Evolutionary conservation across 2,888 invertebrate genomes (phyloP).

Genomic region (Chironomus tentans): DNA sequence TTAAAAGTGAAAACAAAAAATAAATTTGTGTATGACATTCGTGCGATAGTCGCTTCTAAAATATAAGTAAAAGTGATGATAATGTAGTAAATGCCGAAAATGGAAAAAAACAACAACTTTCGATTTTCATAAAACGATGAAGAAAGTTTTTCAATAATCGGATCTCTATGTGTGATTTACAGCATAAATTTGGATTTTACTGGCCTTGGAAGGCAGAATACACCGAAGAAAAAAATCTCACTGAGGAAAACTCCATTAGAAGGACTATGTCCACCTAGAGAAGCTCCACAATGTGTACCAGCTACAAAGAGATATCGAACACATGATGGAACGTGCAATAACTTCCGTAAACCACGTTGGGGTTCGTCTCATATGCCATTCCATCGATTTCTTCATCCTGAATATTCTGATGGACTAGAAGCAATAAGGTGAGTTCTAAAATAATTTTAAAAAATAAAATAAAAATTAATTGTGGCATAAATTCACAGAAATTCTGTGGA

Average conservation of each 20-base stretch:
- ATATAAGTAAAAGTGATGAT: constrained; percentile 16
- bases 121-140: not conserved
- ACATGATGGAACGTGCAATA: constrained; percentile 85
- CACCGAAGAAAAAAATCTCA: constrained; percentile 37
- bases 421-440: constrained; percentile 32
- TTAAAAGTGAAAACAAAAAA: not conserved
- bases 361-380: constrained; percentile 77
- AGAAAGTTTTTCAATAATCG: not conserved
- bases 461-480: not conserved
- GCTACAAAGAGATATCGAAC: constrained; percentile 68
- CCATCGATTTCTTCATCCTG: constrained; percentile 68
- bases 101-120: not conserved
- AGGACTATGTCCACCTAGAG: constrained; percentile 54
- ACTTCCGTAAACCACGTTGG: constrained; percentile 63
- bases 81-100: not conserved
- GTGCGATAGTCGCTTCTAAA: not conserved
- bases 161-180: constrained; percentile 21
- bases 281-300: constrained; percentile 57
- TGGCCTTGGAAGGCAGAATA: constrained; percentile 38
- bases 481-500: constrained; percentile 45
- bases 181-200: constrained; percentile 39
- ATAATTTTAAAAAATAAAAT: not conserved
- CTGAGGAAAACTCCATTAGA: constrained; percentile 40
- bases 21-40: not conserved
- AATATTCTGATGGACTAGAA: constrained; percentile 66